phyloP scores from a whole-genome alignment of 2,797 vertebrate genomes.

The Rhynchonycteris naso region DNA sequence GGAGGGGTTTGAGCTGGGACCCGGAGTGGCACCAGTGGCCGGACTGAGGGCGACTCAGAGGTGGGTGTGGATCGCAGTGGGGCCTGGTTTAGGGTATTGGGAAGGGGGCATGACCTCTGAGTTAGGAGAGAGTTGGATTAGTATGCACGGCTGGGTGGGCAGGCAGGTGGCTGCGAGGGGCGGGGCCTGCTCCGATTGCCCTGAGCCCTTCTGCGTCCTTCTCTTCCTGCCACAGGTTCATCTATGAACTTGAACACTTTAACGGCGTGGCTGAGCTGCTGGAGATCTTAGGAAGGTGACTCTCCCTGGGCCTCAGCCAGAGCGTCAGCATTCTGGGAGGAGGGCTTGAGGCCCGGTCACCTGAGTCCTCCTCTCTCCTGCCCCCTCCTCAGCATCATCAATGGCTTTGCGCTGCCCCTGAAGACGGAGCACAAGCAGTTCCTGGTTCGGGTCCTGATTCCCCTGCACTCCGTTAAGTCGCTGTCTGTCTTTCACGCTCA shows the following conservation, averaged over 20 bases:
- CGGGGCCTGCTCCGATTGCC: background rate
- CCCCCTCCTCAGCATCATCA: constrained; percentile 89
- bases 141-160: fast-evolving
- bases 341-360: background rate
- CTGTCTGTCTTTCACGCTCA: constrained; percentile 96
- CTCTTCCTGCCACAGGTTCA: constrained; percentile 87
- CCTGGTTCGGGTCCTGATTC: constrained; percentile 94
- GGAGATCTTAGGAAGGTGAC: constrained; percentile 94
- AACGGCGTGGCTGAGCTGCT: constrained; percentile 94
- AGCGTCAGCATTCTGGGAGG: background rate
- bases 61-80: background rate
- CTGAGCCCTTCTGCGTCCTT: background rate
- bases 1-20: background rate
- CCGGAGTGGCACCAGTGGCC: background rate
- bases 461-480: constrained; percentile 94
- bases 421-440: constrained; percentile 97
- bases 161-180: background rate
- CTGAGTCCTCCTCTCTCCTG: constrained; percentile 3
- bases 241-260: constrained; percentile 96
- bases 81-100: background rate
- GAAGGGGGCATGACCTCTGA: background rate
- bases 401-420: constrained; percentile 94
- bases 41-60: background rate
- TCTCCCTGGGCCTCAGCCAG: background rate
- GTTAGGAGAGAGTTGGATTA: background rate